phyloP scores from a whole-genome alignment of 2,888 invertebrate genomes.

The Celastrina argiolus region DNA sequence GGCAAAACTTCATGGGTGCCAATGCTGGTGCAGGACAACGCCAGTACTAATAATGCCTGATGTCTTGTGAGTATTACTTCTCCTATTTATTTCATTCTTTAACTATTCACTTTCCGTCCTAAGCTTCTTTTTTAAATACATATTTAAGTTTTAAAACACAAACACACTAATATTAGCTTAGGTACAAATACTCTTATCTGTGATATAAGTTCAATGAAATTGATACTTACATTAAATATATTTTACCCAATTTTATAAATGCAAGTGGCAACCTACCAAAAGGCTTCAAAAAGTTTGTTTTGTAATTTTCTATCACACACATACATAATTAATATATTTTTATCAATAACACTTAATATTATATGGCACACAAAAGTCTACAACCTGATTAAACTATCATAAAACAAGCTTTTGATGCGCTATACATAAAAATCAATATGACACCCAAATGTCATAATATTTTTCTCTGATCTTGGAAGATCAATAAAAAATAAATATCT shows the following conservation, averaged over 20 bases:
- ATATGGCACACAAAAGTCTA: background rate
- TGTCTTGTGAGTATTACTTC: slow-evolving; percentile 58
- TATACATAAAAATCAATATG: background rate
- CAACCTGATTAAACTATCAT: slow-evolving; percentile 6
- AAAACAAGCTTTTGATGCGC: background rate
- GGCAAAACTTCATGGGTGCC: slow-evolving; percentile 29
- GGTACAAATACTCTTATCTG: background rate
- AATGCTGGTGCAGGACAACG: slow-evolving; percentile 46
- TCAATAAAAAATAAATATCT: too few species aligned
- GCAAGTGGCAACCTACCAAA: too few species aligned
- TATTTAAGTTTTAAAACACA: background rate
- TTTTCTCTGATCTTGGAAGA: too few species aligned
- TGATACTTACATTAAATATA: background rate
- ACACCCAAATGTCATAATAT: too few species aligned
- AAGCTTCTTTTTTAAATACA: too few species aligned
- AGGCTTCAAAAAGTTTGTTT: too few species aligned
- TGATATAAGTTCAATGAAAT: background rate
- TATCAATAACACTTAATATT: background rate
- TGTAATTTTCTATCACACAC: too few species aligned
- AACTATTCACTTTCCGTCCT: background rate
- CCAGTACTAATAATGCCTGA: slow-evolving; percentile 46
- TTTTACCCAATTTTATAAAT: background rate
- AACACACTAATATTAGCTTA: background rate
- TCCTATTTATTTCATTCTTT: slow-evolving; percentile 9
- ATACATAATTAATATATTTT: too few species aligned